phyloP scores from a whole-genome alignment of 2,797 vertebrate genomes.

The Tarsius wallacei region DNA sequence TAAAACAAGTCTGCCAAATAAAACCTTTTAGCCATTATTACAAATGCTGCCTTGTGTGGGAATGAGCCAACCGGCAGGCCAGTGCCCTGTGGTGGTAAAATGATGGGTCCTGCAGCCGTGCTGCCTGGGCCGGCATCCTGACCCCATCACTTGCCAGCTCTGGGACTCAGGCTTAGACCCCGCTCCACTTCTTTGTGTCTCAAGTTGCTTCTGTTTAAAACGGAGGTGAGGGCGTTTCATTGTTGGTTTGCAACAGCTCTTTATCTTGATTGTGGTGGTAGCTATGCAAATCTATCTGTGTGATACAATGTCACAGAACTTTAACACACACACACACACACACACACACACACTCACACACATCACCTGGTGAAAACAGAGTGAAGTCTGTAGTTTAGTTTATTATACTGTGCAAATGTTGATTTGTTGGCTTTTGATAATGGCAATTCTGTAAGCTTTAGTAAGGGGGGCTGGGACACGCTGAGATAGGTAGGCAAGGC shows the following conservation, averaged over 20 bases:
- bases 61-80: neutral
- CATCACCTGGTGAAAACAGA: neutral
- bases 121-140: fast-evolving
- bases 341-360: no score
- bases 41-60: neutral
- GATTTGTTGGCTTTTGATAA: neutral
- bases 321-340: neutral
- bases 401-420: neutral
- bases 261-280: neutral
- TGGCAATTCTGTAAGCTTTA: neutral
- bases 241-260: neutral
- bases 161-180: neutral
- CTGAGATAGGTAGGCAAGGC: neutral
- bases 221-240: neutral
- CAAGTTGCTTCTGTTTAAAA: neutral
- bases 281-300: neutral
- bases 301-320: neutral
- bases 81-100: fast-evolving
- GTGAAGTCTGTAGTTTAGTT: neutral
- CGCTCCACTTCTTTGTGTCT: neutral
- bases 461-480: fast-evolving
- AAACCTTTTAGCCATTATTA: neutral
- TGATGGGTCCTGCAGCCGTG: neutral
- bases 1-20: neutral
- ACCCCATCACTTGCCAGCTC: no score